Evolutionary conservation across 2,113 vertebrate genomes (phyloP).

Genomic region (Phylloscopus trochiloides): DNA sequence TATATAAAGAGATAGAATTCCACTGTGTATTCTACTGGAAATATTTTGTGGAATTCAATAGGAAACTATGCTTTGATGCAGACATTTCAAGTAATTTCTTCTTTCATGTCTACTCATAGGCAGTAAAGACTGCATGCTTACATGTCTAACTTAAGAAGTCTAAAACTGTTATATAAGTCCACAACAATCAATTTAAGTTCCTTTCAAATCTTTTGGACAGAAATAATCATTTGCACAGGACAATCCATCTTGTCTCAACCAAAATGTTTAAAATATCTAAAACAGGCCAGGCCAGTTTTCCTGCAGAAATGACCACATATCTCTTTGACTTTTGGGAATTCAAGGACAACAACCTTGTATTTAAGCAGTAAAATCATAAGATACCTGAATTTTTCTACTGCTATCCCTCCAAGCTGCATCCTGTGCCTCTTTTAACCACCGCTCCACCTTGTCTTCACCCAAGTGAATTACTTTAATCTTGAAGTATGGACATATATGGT

Average conservation of each 20-base stretch:
- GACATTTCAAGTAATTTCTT: not conserved
- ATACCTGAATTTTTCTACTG: not conserved
- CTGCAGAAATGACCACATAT: accelerated
- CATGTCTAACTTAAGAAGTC: not conserved
- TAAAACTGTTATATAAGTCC: not conserved
- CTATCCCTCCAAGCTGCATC: not conserved
- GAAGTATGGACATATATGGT: not conserved
- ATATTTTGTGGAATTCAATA: not conserved
- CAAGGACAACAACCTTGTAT: not conserved
- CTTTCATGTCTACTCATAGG: not conserved
- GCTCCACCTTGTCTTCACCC: accelerated
- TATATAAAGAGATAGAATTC: not conserved
- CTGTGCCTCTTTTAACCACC: not conserved
- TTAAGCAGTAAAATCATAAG: not conserved
- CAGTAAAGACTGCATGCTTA: not conserved
- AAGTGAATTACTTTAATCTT: not conserved
- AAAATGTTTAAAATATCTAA: not conserved
- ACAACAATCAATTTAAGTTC: not conserved
- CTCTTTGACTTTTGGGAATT: not conserved
- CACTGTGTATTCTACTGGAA: not conserved
- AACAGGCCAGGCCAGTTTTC: not conserved
- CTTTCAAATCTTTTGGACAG: not conserved
- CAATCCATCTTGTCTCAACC: not conserved
- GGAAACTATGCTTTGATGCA: not conserved
- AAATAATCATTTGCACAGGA: not conserved